A percentile compares a stretch with the other conserved stretches of the same genome.
Evolutionary conservation across 2,113 vertebrate genomes (phyloP).

Genomic region (Oriolus oriolus): DNA sequence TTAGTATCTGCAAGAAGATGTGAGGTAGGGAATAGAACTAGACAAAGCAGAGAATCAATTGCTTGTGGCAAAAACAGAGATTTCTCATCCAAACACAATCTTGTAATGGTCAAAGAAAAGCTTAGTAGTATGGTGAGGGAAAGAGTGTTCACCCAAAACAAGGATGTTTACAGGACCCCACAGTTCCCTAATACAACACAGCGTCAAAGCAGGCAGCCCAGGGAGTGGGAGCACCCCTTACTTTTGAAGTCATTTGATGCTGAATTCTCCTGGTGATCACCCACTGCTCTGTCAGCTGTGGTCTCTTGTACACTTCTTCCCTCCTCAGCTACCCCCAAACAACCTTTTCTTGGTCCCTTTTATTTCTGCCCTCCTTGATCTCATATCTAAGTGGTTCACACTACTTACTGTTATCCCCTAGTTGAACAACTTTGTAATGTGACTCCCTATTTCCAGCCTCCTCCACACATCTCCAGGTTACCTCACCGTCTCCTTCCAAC

Average conservation of each 20-base stretch:
- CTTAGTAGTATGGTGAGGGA: not conserved
- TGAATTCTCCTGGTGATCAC: not conserved
- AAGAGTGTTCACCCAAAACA: not conserved
- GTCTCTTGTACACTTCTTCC: not conserved
- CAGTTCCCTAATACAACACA: not conserved
- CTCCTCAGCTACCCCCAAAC: not conserved
- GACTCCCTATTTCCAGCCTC: not conserved
- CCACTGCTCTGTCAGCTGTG: not conserved
- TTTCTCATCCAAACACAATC: not conserved
- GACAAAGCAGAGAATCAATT: not conserved
- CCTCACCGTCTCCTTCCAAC: not conserved
- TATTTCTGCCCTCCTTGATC: not conserved
- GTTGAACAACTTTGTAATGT: not conserved
- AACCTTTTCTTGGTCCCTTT: not conserved
- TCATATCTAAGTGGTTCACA: not conserved
- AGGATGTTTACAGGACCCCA: not conserved
- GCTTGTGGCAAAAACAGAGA: not conserved
- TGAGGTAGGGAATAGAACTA: not conserved
- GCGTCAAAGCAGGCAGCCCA: not conserved
- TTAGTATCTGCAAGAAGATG: not conserved
- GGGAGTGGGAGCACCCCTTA: not conserved
- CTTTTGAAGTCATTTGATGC: not conserved
- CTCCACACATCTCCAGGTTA: not conserved
- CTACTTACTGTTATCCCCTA: not conserved
- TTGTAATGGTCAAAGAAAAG: not conserved